Conservation (phyloP, 2,797 vertebrate genomes). For the Sebastes trivittatus region DNA sequence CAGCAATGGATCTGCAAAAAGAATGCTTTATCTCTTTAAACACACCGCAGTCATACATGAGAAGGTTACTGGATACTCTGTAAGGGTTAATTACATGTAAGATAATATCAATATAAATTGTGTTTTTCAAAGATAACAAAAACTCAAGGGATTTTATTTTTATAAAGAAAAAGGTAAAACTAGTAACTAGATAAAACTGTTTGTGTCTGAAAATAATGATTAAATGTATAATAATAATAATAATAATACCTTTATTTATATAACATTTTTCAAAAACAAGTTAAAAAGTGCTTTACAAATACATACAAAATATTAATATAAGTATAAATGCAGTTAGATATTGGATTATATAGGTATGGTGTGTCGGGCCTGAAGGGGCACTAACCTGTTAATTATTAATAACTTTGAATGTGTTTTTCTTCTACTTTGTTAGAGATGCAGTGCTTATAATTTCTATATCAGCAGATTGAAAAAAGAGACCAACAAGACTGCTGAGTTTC, state of each 20-base stretch:
- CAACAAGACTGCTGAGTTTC: neutral
- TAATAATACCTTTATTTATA: too few species aligned
- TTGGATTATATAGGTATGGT: neutral
- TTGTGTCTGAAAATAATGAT: too few species aligned
- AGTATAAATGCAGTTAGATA: too few species aligned
- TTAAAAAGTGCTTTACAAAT: too few species aligned
- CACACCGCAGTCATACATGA: neutral
- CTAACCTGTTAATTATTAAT: neutral
- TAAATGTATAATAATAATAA: too few species aligned
- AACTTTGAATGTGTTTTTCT: neutral
- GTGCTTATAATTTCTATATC: neutral
- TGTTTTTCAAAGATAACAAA: neutral
- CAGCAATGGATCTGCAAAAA: slow-evolving; percentile 50
- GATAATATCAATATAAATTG: neutral
- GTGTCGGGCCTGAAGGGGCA: neutral
- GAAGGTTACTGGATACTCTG: neutral
- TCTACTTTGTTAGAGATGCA: neutral
- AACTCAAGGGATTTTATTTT: neutral
- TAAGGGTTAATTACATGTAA: neutral
- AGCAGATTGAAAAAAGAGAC: neutral
- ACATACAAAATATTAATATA: too few species aligned
- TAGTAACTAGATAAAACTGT: neutral
- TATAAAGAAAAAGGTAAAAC: too few species aligned
- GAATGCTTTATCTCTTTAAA: neutral
- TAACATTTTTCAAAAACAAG: too few species aligned